Evolutionary conservation across 2,113 vertebrate genomes (phyloP), one percentile per base, ranked within the genome.

Genomic region (Hippoglossus stenolepis): DNA sequence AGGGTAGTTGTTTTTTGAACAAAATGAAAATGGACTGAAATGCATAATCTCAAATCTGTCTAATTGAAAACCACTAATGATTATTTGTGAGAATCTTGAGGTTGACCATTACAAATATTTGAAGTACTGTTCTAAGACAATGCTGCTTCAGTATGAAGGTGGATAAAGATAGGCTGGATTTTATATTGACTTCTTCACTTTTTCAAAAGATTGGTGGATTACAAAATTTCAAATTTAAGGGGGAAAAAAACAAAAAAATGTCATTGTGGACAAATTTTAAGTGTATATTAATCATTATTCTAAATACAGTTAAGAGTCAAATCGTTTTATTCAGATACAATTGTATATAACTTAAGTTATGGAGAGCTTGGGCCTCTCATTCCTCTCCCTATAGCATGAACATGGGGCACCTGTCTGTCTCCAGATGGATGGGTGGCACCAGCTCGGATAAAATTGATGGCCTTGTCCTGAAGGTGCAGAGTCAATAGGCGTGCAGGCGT

Each of bases 381-480:
- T n/a, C 13, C 9, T 63, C 10, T 31, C 31, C 31, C 5, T 53
- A 3, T 72, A 43, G 35, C 20, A 10, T 18, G 35, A 17, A 56
- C 53, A 23, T 40, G 13, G 26, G 24, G 60, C 43, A n/a, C 65
- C 58, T 80, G 38, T 51, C 70, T 64, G 26, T 54, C 35, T 60
- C n/a, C 12, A 66, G 47, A 63, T 74, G 54, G 68, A 64, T 61
- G 53, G n/a, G 26, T 66, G 80, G 28, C 54, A 62, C 73, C 65
- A 64, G 65, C 64, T 53, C n/a, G 11, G 31, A 62, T 54, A 20
- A 69, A 81, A 75, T 61, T 72, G 54, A 79, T 79, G 67, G 8
- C 14, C 51, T 7, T 68, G 24, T 71, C 51, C 59, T 59, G 28
- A 73, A 31, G 23, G 53, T 77, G 54, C 54, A 38, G 59, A 69